phyloP scores from a whole-genome alignment of 2,113 vertebrate genomes.

The Ceyx margarethae region DNA sequence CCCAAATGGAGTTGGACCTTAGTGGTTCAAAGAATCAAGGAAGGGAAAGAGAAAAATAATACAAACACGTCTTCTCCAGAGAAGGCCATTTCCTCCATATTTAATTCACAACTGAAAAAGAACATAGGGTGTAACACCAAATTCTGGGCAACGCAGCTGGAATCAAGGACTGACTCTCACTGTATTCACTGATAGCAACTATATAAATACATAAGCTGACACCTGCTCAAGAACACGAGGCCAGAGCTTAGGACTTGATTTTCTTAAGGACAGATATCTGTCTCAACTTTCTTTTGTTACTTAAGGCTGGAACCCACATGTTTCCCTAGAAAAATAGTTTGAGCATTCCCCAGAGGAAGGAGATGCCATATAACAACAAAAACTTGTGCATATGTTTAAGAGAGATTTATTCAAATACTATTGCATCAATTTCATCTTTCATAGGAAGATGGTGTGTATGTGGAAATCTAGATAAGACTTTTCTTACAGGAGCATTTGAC shows the following conservation, averaged over 20 bases:
- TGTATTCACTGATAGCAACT: background rate
- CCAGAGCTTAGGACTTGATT: background rate
- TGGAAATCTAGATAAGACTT: rapidly evolving
- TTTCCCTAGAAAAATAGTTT: background rate
- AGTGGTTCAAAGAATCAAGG: background rate
- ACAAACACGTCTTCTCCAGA: background rate
- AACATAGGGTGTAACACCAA: background rate
- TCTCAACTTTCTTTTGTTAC: background rate
- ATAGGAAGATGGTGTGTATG: background rate
- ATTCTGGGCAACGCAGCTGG: background rate
- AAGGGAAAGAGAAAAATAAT: background rate
- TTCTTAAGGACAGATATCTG: background rate
- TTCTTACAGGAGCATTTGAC: background rate
- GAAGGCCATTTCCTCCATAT: background rate
- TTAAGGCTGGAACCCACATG: background rate
- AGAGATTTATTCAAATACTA: background rate
- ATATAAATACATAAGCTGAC: background rate
- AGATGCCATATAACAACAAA: background rate
- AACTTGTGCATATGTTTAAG: background rate
- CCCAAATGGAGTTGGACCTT: background rate
- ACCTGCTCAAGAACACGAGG: background rate
- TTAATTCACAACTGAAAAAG: background rate
- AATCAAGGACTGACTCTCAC: background rate
- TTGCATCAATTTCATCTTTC: background rate
- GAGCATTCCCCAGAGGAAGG: background rate